These are phyloP conservation scores for Gymnocheta viridis DNA, from an alignment of 2,888 invertebrate species.

Conservation along the genomic window DNA sequence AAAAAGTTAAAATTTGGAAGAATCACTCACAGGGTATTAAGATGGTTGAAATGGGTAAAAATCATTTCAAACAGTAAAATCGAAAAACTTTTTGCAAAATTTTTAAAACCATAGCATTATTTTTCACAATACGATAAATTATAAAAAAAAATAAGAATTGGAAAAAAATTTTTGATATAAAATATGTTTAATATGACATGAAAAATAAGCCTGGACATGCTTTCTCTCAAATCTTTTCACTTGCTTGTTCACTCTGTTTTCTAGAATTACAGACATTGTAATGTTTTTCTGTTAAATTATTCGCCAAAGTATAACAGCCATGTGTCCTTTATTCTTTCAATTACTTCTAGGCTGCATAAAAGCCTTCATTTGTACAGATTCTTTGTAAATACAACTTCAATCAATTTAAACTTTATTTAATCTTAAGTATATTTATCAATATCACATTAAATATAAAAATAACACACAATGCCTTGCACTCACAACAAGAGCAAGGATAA, in stretches of 20 bases:
- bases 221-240: not conserved
- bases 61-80: too few relatives aligned
- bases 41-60: too few relatives aligned
- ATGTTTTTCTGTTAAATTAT: not conserved
- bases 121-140: too few relatives aligned
- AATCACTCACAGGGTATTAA: too few relatives aligned
- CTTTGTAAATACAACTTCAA: conserved; percentile 24
- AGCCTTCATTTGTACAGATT: not conserved
- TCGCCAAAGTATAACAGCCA: not conserved
- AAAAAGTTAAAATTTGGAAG: too few relatives aligned
- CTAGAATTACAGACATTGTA: not conserved
- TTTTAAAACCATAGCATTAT: too few relatives aligned
- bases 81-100: not conserved
- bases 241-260: not conserved
- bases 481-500: conserved; percentile 20
- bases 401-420: conserved; percentile 53
- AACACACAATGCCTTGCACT: not conserved
- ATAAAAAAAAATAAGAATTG: too few relatives aligned
- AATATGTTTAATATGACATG: too few relatives aligned
- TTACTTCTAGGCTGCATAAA: not conserved
- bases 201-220: too few relatives aligned
- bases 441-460: conserved; percentile 55
- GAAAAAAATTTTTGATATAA: too few relatives aligned
- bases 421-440: conserved; percentile 61
- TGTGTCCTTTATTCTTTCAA: not conserved